A percentile compares a stretch with the other conserved stretches of the same genome.
Evolutionary conservation across 2,113 vertebrate genomes (phyloP).

Genomic region (Formicarius rufipectus): DNA sequence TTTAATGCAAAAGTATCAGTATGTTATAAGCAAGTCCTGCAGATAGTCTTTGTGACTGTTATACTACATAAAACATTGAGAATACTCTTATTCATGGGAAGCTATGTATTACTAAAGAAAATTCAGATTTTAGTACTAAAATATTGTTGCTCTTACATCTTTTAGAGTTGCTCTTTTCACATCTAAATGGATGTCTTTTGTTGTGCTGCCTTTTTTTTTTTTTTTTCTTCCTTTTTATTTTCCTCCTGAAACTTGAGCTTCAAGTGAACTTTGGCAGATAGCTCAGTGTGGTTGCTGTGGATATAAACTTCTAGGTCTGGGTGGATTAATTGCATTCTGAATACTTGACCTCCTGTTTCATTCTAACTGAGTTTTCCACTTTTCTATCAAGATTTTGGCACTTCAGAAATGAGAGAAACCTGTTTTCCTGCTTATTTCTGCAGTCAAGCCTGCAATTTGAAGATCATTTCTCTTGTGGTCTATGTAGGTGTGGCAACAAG

Average conservation of each 20-base stretch:
- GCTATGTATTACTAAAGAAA: neutral
- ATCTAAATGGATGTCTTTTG: neutral
- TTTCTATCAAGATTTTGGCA: neutral
- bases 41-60: neutral
- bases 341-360: neutral
- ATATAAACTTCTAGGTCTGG: neutral
- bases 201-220: neutral
- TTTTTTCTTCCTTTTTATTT: too few relatives aligned
- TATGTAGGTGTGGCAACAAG: neutral
- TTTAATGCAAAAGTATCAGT: neutral
- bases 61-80: conserved; percentile 19
- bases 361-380: neutral
- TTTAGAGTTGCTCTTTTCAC: neutral
- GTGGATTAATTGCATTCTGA: conserved; percentile 44
- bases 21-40: neutral
- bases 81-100: neutral
- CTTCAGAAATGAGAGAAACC: neutral
- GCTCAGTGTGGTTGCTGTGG: neutral
- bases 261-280: neutral
- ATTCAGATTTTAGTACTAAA: neutral
- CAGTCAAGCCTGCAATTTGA: neutral
- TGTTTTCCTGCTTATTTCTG: neutral
- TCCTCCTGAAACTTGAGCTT: neutral
- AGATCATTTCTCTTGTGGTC: neutral
- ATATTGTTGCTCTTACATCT: neutral